Conservation (phyloP, 2,113 vertebrate genomes). For the Xerus inauris region DNA sequence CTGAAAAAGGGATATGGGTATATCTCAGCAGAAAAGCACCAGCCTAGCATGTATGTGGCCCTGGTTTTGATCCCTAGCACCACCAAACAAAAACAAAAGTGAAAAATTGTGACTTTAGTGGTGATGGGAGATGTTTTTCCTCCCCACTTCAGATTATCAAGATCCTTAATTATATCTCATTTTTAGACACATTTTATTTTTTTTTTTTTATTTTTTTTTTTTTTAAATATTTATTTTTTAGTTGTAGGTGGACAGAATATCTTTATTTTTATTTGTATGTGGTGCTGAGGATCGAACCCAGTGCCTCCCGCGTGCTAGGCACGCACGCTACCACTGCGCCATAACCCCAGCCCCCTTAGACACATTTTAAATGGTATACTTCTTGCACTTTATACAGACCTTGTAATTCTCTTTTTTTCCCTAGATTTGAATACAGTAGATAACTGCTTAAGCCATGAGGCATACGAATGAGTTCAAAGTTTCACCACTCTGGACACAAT, state of each 20-base stretch:
- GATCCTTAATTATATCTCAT: neutral
- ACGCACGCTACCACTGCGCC: neutral
- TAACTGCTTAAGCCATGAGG: neutral
- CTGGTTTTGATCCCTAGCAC: neutral
- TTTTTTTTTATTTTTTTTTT: neutral
- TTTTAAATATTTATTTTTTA: neutral
- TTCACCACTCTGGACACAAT: neutral
- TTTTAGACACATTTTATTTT: too few species aligned
- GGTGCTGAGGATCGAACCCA: too few species aligned
- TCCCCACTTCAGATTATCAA: too few species aligned
- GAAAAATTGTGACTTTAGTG: neutral
- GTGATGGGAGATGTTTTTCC: neutral
- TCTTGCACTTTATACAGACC: neutral
- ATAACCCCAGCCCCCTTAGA: neutral
- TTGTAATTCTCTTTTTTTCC: neutral
- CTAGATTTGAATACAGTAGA: neutral
- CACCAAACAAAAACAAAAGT: neutral
- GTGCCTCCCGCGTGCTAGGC: neutral
- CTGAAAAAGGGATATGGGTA: neutral
- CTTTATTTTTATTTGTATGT: too few species aligned
- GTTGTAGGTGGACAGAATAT: too few species aligned
- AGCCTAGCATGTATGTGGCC: neutral
- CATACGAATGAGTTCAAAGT: neutral
- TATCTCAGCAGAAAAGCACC: neutral
- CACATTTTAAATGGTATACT: neutral